Conservation (phyloP, 2,888 invertebrate species). For the Microctonus hyperodae region DNA sequence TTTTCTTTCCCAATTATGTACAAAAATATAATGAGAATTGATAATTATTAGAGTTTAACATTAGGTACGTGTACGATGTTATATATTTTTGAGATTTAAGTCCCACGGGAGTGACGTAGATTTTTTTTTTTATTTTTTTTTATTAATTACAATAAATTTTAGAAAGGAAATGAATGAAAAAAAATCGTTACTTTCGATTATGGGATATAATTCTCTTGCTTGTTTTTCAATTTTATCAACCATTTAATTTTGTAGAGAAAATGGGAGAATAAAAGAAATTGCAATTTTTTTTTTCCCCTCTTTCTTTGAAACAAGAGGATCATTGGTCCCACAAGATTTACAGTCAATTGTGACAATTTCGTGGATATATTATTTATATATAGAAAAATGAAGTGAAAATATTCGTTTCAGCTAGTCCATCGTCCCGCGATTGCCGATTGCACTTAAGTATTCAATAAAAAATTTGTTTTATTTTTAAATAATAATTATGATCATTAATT, state of each 20-base stretch:
- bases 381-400: constrained; percentile 1
- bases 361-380: background rate
- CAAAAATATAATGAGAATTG: constrained; percentile 60
- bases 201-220: constrained; percentile 3
- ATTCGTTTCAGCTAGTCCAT: constrained; percentile 12
- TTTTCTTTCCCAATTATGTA: constrained; percentile 54
- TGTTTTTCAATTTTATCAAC: background rate
- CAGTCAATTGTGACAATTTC: background rate
- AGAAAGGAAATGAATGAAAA: background rate
- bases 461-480: background rate
- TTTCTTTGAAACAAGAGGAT: constrained; percentile 1
- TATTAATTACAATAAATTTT: background rate
- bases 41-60: constrained; percentile 55
- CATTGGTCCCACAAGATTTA: constrained; percentile 12
- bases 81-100: background rate
- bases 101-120: constrained; percentile 8
- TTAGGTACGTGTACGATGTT: constrained; percentile 51
- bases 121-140: constrained; percentile 8
- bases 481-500: background rate
- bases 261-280: background rate
- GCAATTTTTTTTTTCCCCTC: constrained; percentile 3
- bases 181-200: background rate
- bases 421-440: constrained; percentile 30
- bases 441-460: background rate
- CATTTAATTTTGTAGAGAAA: background rate